phyloP scores from a whole-genome alignment of 2,113 vertebrate genomes.

The Cinclus cinclus region DNA sequence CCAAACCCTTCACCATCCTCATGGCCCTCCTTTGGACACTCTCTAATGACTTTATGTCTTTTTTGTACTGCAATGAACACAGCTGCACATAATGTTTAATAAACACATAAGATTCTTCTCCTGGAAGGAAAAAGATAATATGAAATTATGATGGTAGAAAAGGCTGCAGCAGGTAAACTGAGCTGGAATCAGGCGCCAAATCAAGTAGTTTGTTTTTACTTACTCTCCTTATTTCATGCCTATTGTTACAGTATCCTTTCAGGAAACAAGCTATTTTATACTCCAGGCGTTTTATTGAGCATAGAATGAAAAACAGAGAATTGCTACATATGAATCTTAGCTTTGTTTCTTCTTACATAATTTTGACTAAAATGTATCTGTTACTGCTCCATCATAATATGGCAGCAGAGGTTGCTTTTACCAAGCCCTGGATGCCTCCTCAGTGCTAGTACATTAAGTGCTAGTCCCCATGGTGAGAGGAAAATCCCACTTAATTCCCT shows the following conservation, averaged over 20 bases:
- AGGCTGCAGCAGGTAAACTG: not conserved
- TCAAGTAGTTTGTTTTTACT: not conserved
- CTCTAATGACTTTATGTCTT: not conserved
- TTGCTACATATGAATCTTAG: not conserved
- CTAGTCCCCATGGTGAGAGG: not conserved
- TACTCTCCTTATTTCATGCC: not conserved
- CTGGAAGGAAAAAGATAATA: not conserved
- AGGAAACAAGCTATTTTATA: not conserved
- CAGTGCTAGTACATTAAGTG: not conserved
- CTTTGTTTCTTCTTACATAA: not conserved
- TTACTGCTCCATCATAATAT: not conserved
- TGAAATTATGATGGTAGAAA: not conserved
- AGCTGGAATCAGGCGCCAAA: not conserved
- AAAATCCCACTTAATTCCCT: not conserved
- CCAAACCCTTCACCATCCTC: not conserved
- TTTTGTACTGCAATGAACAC: not conserved
- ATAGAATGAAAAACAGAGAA: not conserved
- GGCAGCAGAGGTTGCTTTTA: not conserved
- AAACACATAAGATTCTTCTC: not conserved
- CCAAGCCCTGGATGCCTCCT: not conserved
- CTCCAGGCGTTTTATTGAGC: accelerated
- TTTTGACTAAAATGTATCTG: not conserved
- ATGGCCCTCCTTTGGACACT: not conserved
- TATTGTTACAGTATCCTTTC: not conserved
- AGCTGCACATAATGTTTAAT: not conserved